A percentile compares a stretch with the other conserved stretches of the same genome.
These are phyloP conservation scores for Rhinichthys osculus DNA, from an alignment of 2,797 vertebrate species.

Conservation along the genomic window DNA sequence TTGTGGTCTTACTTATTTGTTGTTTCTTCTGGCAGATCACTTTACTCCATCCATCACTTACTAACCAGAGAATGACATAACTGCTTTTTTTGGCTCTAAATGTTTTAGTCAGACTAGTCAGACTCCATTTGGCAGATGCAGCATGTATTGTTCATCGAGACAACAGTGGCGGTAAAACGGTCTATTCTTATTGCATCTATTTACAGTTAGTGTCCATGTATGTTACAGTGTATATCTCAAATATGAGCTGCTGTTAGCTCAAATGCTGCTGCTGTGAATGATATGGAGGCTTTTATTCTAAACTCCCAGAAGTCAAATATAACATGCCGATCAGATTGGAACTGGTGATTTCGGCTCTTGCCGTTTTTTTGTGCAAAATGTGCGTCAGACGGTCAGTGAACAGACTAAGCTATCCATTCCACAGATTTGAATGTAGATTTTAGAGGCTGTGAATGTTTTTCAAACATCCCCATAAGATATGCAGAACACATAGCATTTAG, in stretches of 20 bases:
- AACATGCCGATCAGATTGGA: background rate
- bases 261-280: background rate
- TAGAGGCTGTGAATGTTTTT: constrained; percentile 8
- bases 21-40: background rate
- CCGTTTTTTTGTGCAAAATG: constrained; percentile 19
- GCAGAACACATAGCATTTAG: constrained; percentile 62
- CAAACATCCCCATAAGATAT: constrained; percentile 67
- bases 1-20: constrained; percentile 6
- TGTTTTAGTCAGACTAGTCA: constrained; percentile 46
- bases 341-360: background rate
- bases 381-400: background rate
- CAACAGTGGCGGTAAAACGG: constrained; percentile 30
- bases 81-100: constrained; percentile 33
- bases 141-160: constrained; percentile 34
- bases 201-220: background rate
- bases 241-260: background rate
- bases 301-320: background rate
- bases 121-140: constrained; percentile 38
- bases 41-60: constrained; percentile 10
- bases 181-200: background rate
- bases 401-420: background rate
- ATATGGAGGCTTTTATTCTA: background rate
- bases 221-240: background rate
- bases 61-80: constrained; percentile 27
- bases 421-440: background rate